Conservation (phyloP, 2,888 invertebrate species). For the Meteorus colon region DNA sequence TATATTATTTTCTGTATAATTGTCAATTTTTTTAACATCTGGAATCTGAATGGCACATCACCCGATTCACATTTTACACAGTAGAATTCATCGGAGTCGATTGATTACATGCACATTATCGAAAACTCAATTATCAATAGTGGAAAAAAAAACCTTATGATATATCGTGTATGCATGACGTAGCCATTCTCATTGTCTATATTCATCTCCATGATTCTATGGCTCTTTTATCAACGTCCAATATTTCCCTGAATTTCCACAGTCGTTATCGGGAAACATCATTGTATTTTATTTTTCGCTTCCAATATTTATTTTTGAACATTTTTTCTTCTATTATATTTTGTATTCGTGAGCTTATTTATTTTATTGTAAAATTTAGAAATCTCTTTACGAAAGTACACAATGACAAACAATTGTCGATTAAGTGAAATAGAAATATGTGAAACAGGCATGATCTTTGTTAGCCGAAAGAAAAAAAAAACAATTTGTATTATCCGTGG, state of each 20-base stretch:
- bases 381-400: conserved; percentile 11
- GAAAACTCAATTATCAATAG: conserved; percentile 45
- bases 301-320: conserved; percentile 4
- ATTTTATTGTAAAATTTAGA: conserved; percentile 13
- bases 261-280: conserved; percentile 9
- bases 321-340: background rate
- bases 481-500: conserved; percentile 24
- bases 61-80: conserved; percentile 26
- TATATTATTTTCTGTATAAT: background rate
- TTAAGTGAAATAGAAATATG: background rate
- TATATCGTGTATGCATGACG: conserved; percentile 43
- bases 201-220: conserved; percentile 43
- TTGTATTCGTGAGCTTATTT: conserved; percentile 4
- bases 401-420: background rate
- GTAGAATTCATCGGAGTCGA: conserved; percentile 41
- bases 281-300: background rate
- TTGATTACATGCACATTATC: conserved; percentile 49
- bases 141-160: conserved; percentile 36
- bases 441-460: conserved; percentile 25
- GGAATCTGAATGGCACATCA: conserved; percentile 16
- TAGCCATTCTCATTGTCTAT: conserved; percentile 44
- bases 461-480: conserved; percentile 29
- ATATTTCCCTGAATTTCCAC: conserved; percentile 30
- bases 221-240: conserved; percentile 1
- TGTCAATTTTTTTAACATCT: background rate